phyloP scores from a whole-genome alignment of 2,797 vertebrate genomes.

The Urocyon cinereoargenteus region DNA sequence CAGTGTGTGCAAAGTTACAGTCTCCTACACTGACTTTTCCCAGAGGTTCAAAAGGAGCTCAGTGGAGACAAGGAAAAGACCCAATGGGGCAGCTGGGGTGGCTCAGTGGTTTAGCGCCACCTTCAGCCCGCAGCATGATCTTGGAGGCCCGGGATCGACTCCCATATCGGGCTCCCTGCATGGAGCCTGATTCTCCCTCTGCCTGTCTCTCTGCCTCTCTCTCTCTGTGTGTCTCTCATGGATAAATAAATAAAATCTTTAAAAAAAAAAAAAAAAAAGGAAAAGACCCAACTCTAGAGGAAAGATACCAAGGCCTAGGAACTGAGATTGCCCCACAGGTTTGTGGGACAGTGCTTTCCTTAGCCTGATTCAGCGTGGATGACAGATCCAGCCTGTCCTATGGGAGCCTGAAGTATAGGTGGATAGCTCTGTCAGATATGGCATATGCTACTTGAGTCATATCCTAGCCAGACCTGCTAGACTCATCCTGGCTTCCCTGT shows the following conservation, averaged over 20 bases:
- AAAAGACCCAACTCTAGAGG: neutral
- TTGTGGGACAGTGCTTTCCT: neutral
- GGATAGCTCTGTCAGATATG: neutral
- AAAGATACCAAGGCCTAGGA: neutral
- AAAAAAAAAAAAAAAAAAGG: no score
- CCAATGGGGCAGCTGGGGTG: no score
- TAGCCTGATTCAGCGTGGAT: neutral
- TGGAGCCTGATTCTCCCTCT: no score
- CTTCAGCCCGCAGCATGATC: no score
- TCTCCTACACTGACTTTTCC: neutral
- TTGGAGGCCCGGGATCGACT: no score
- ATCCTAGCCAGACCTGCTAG: neutral
- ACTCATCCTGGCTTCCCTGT: neutral
- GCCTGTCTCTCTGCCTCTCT: no score
- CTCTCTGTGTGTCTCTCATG: no score
- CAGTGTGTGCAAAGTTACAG: neutral
- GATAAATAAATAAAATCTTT: no score
- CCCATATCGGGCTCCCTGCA: no score
- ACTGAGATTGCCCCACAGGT: neutral
- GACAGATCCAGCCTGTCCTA: neutral
- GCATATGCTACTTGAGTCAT: neutral
- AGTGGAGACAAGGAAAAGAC: conserved; percentile 21
- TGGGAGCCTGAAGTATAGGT: neutral
- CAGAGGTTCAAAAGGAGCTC: neutral
- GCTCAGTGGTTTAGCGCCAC: no score